These are phyloP conservation scores for Mormyrus hasselquistii DNA, from an alignment of 2,797 vertebrate genomes.

Conservation along the genomic window DNA sequence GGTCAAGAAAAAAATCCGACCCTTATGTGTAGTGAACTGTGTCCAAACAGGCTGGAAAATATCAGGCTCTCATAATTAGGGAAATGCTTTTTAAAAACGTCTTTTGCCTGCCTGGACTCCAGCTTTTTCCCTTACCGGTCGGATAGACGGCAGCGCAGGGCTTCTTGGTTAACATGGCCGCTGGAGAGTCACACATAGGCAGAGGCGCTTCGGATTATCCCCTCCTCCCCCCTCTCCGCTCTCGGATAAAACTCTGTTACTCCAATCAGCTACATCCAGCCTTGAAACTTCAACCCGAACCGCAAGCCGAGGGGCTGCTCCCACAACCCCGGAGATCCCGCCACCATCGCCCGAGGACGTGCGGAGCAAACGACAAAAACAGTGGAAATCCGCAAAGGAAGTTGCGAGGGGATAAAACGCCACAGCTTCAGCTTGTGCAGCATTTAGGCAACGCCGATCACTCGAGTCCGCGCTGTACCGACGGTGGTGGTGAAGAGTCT, in stretches of 20 bases:
- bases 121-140: conserved; percentile 56
- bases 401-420: background rate
- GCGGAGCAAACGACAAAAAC: conserved; percentile 15
- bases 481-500: conserved; percentile 10
- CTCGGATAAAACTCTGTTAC: conserved; percentile 39
- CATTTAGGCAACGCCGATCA: conserved; percentile 15
- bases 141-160: conserved; percentile 61
- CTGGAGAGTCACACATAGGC: conserved; percentile 53
- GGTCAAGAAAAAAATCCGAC: background rate
- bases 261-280: conserved; percentile 51
- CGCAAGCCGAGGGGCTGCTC: conserved; percentile 27
- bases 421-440: background rate
- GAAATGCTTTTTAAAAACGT: background rate
- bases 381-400: background rate
- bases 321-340: conserved; percentile 26
- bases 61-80: background rate
- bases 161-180: conserved; percentile 84
- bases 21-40: background rate
- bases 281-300: conserved; percentile 26
- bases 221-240: conserved; percentile 40
- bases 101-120: background rate
- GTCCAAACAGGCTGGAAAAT: background rate
- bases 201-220: conserved; percentile 40
- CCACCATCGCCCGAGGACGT: conserved; percentile 32
- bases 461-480: background rate